Evolutionary conservation across 1,140 invertebrate species (phyloP).

Genomic region (Riptortus pedestris): DNA sequence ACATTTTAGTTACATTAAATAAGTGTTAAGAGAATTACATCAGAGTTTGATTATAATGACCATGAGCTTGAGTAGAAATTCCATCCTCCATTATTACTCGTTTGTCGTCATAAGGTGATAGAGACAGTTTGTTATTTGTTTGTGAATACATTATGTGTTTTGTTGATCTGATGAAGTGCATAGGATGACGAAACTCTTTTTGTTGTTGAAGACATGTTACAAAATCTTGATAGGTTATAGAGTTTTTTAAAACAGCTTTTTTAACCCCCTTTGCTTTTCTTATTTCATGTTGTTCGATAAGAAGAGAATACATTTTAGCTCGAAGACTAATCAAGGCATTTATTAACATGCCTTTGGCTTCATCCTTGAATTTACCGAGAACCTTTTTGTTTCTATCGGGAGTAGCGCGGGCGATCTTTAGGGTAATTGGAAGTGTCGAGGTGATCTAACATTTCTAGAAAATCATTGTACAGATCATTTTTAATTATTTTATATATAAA

Average conservation of each 20-base stretch:
- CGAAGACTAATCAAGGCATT: constrained; percentile 37
- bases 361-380: constrained; percentile 43
- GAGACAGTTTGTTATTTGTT: not conserved
- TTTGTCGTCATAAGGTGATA: not conserved
- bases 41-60: no score
- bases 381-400: constrained; percentile 38
- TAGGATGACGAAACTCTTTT: no score
- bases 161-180: no score
- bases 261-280: constrained; percentile 34
- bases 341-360: constrained; percentile 37
- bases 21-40: no score
- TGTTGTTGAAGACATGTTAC: no score
- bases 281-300: constrained; percentile 27
- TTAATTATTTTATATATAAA: constrained; percentile 35
- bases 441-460: not conserved
- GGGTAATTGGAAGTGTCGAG: constrained; percentile 31
- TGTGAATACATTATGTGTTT: no score
- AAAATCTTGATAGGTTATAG: no score
- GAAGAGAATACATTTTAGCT: constrained; percentile 39
- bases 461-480: constrained; percentile 28
- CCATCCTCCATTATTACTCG: no score
- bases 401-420: constrained; percentile 22
- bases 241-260: no score
- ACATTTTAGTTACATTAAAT: no score
- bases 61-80: no score